These are phyloP conservation scores for Gerris lacustris DNA, from an alignment of 2,888 invertebrate genomes.

Conservation along the genomic window DNA sequence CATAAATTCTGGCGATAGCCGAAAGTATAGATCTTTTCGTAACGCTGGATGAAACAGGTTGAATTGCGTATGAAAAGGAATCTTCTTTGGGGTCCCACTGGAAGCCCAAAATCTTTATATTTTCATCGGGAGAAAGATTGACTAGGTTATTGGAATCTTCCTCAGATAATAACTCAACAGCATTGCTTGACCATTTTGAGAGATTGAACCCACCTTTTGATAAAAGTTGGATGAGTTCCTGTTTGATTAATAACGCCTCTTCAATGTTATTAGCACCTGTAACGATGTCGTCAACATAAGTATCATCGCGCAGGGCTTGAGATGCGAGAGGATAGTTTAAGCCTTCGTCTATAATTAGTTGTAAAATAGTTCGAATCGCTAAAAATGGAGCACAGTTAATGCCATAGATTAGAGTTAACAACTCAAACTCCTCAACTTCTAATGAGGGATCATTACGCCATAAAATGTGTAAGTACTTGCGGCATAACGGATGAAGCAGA, in stretches of 20 bases:
- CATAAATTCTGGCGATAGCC: conserved; percentile 13
- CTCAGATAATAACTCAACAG: background rate
- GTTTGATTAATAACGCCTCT: conserved; percentile 22
- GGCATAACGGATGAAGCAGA: conserved; percentile 21
- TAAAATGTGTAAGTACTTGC: conserved; percentile 27
- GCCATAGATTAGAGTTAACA: conserved; percentile 27
- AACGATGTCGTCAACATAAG: background rate
- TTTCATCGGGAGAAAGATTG: conserved; percentile 12
- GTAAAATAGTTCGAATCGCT: conserved; percentile 16
- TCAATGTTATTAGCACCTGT: background rate
- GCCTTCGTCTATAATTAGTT: background rate
- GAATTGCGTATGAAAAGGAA: conserved; percentile 12
- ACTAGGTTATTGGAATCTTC: background rate
- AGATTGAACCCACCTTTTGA: conserved; percentile 21
- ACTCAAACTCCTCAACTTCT: conserved; percentile 22
- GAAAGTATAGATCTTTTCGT: conserved; percentile 18
- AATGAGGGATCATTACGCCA: conserved; percentile 18
- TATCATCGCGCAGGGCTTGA: background rate
- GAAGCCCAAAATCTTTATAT: conserved; percentile 16
- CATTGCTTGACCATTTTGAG: conserved; percentile 25
- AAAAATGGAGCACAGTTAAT: conserved; percentile 25
- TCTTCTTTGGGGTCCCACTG: too few relatives aligned
- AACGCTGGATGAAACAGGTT: background rate
- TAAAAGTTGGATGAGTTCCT: conserved; percentile 22
- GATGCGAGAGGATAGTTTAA: background rate